phyloP scores from a whole-genome alignment of 2,113 vertebrate species.

The Hiodon tergisus region DNA sequence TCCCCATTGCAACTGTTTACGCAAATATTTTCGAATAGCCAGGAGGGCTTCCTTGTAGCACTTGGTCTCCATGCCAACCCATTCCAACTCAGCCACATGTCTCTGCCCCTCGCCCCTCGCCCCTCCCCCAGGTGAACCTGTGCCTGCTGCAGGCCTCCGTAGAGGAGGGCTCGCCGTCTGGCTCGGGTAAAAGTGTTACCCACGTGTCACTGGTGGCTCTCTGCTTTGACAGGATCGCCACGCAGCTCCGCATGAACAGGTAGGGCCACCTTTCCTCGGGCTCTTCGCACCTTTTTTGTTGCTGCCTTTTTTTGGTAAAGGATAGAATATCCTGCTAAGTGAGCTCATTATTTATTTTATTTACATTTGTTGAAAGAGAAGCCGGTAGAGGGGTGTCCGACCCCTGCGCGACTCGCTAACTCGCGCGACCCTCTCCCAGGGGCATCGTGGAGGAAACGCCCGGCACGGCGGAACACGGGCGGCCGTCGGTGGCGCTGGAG shows the following conservation, averaged over 20 bases:
- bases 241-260: constrained; percentile 97
- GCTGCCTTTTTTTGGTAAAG: not conserved
- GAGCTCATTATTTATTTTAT: no score
- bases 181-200: constrained; percentile 75
- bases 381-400: no score
- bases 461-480: constrained; percentile 67
- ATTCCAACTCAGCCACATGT: no score
- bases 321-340: no score
- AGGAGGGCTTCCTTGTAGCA: no score
- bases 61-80: no score
- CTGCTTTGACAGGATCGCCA: constrained; percentile 93
- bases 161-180: constrained; percentile 75
- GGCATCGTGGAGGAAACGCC: constrained; percentile 86
- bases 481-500: constrained; percentile 77
- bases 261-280: constrained; percentile 37
- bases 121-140: constrained; percentile 76
- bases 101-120: no score
- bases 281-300: not conserved
- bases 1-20: no score
- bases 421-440: constrained; percentile 48
- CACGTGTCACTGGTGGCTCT: constrained; percentile 91
- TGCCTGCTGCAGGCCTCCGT: constrained; percentile 94
- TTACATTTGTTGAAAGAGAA: no score
- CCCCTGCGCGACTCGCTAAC: not conserved
- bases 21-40: no score